A percentile compares a stretch with the other conserved stretches of the same genome.
phyloP scores from a whole-genome alignment of 2,888 invertebrate genomes.

The Blomia tropicalis region DNA sequence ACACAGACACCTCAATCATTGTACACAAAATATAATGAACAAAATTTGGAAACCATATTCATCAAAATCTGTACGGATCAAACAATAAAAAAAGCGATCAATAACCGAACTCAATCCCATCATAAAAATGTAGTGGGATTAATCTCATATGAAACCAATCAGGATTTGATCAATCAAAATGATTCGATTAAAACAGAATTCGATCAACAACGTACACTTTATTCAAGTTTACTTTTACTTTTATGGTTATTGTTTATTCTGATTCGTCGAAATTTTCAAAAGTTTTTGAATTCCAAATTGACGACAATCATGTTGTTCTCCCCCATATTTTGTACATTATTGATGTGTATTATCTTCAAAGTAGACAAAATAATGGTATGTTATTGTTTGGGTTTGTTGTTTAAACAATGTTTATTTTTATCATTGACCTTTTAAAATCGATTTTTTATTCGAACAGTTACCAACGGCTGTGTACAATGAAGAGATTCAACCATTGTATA shows the following conservation, averaged over 20 bases:
- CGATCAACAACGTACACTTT: background rate
- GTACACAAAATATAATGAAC: background rate
- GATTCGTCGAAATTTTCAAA: conserved; percentile 7
- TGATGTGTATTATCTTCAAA: conserved; percentile 16
- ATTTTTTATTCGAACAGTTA: background rate
- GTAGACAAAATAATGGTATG: conserved; percentile 6
- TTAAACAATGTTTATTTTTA: background rate
- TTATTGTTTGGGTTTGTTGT: background rate
- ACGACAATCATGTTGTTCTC: conserved; percentile 13
- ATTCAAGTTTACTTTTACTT: background rate
- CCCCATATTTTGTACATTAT: conserved; percentile 14
- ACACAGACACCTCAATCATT: background rate
- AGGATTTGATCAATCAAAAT: background rate
- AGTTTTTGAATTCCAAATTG: conserved; percentile 5
- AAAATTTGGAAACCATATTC: conserved; percentile 9
- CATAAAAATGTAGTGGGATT: background rate
- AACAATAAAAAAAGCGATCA: background rate
- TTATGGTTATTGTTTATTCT: conserved; percentile 19
- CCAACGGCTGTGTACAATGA: conserved; percentile 18
- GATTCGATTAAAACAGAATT: background rate
- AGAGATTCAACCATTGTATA: background rate
- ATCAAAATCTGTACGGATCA: conserved; percentile 6
- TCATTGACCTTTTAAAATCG: background rate
- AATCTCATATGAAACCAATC: background rate
- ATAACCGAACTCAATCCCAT: background rate